Conservation (phyloP, 2,797 vertebrate genomes). For the Premnoplex brunnescens region DNA sequence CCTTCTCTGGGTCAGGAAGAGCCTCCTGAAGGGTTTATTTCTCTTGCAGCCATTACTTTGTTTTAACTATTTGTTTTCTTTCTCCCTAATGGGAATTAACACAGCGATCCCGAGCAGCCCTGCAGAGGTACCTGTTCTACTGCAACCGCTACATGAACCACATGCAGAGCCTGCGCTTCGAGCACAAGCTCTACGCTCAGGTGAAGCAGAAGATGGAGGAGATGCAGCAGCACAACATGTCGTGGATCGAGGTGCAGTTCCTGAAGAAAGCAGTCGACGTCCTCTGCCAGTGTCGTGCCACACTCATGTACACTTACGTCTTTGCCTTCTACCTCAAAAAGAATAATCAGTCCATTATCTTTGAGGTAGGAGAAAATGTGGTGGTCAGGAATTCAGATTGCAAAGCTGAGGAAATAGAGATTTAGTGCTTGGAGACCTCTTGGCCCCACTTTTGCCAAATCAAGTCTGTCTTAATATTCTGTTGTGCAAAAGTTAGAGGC, state of each 20-base stretch:
- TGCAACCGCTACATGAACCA: constrained; percentile 99
- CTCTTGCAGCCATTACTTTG: neutral
- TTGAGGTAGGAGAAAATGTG: constrained; percentile 86
- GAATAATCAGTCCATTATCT: constrained; percentile 99
- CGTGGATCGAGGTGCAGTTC: constrained; percentile 99
- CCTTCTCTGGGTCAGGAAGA: neutral
- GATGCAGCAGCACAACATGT: constrained; percentile 99
- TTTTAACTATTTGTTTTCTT: constrained; percentile 59
- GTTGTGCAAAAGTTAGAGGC: neutral
- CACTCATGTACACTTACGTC: constrained; percentile 99
- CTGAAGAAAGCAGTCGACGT: constrained; percentile 99
- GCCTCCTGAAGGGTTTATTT: neutral
- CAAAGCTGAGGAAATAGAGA: neutral
- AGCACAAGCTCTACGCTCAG: constrained; percentile 99
- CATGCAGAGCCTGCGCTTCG: constrained; percentile 99
- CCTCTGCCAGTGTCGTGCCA: constrained; percentile 99
- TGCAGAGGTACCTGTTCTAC: constrained; percentile 99
- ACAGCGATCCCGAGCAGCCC: constrained; percentile 95
- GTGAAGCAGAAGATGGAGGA: constrained; percentile 99
- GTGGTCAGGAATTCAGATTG: neutral
- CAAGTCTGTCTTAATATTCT: neutral
- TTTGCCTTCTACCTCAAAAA: constrained; percentile 99
- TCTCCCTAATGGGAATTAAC: constrained; percentile 68
- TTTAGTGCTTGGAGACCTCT: neutral
- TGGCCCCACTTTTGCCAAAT: neutral